phyloP scores from a whole-genome alignment of 1,140 invertebrate species.

The Dreissena rostriformis region DNA sequence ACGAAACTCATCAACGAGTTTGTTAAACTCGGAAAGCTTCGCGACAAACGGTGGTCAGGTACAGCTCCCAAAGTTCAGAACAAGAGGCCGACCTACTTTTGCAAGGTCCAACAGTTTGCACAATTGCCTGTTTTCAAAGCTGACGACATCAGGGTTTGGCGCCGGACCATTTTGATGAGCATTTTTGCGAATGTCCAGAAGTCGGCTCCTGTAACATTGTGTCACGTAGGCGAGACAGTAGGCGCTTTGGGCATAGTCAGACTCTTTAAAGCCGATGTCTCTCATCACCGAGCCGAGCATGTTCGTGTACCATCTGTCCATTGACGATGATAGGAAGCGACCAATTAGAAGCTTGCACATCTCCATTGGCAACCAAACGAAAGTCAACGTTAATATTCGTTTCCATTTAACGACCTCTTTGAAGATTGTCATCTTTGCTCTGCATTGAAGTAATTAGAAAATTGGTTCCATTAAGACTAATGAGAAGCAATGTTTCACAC shows the following conservation, averaged over 20 bases:
- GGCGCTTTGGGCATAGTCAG: conserved; percentile 1
- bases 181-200: conserved; percentile 8
- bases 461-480: too few relatives aligned
- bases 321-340: background rate
- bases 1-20: conserved; percentile 57
- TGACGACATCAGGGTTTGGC: conserved; percentile 19
- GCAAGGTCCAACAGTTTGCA: conserved; percentile 57
- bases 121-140: background rate
- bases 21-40: conserved; percentile 60
- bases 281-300: background rate
- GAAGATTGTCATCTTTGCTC: too few relatives aligned
- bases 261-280: background rate
- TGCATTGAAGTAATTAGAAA: too few relatives aligned
- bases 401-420: conserved; percentile 2
- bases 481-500: too few relatives aligned
- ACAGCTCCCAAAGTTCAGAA: conserved; percentile 71
- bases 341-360: background rate
- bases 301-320: background rate
- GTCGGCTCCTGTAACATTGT: conserved; percentile 4
- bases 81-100: conserved; percentile 60
- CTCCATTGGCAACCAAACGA: conserved; percentile 16
- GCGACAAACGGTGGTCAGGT: conserved; percentile 73
- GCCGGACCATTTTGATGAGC: background rate
- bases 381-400: conserved; percentile 17
- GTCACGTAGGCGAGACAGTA: conserved; percentile 11